Evolutionary conservation across 2,888 invertebrate genomes (phyloP).

Genomic region (Drosophila longiperda): DNA sequence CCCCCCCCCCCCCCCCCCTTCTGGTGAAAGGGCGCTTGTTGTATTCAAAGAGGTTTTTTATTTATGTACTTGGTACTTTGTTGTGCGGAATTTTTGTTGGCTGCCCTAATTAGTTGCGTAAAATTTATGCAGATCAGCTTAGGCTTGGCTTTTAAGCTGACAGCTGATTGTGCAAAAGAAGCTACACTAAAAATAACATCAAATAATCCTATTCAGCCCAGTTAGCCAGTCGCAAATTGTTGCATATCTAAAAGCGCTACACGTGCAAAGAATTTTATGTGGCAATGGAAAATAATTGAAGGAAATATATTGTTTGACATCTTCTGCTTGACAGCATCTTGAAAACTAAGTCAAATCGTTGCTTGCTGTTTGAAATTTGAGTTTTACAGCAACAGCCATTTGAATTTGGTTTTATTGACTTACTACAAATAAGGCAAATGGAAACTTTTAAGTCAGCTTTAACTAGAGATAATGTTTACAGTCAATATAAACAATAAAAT

Average conservation of each 20-base stretch:
- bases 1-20: background rate
- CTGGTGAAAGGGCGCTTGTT: slow-evolving; percentile 4
- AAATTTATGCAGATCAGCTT: slow-evolving; percentile 73
- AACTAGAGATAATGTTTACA: background rate
- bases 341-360: background rate
- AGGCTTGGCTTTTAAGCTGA: slow-evolving; percentile 36
- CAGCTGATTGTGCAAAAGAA: slow-evolving; percentile 38
- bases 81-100: slow-evolving; percentile 32
- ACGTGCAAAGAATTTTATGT: slow-evolving; percentile 11
- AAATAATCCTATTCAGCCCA: slow-evolving; percentile 17
- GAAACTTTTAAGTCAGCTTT: background rate
- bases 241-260: slow-evolving; percentile 35
- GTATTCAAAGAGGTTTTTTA: slow-evolving; percentile 51
- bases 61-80: slow-evolving; percentile 19
- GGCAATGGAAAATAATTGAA: background rate
- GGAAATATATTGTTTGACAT: slow-evolving; percentile 1
- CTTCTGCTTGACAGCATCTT: background rate
- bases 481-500: background rate
- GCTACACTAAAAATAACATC: slow-evolving; percentile 10
- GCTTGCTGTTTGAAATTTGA: background rate
- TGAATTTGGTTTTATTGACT: background rate
- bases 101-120: slow-evolving; percentile 70
- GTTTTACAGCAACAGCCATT: background rate
- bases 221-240: slow-evolving; percentile 5
- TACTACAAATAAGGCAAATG: background rate